Evolutionary conservation across 2,888 invertebrate genomes (phyloP).

Genomic region (Oconnorella tubifera): DNA sequence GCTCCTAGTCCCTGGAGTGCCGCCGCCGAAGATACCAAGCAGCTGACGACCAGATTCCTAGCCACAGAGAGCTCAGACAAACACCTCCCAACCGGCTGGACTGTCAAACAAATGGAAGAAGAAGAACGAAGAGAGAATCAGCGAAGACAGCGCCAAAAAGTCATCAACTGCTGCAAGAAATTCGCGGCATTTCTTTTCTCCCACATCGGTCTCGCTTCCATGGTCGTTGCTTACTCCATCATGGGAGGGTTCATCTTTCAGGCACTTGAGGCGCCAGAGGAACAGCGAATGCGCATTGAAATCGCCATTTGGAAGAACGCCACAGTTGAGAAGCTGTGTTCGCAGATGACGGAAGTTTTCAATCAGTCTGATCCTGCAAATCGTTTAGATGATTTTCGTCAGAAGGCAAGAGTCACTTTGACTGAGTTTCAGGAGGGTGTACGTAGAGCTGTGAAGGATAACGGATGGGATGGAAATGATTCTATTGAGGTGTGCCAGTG

Average conservation of each 20-base stretch:
- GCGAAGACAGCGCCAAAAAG: constrained; percentile 15
- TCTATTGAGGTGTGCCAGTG: constrained; percentile 65
- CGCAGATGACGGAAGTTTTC: background rate
- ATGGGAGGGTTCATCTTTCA: constrained; percentile 87
- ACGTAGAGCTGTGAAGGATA: constrained; percentile 60
- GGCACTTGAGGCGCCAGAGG: constrained; percentile 26
- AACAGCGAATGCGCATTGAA: background rate
- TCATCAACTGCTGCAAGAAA: constrained; percentile 57
- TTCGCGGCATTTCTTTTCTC: constrained; percentile 93
- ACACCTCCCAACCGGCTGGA: background rate
- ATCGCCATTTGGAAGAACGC: constrained; percentile 14
- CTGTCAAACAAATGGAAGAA: constrained; percentile 3
- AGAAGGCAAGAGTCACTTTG: constrained; percentile 51
- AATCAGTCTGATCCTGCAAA: background rate
- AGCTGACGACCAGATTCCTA: too few species aligned
- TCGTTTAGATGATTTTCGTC: background rate
- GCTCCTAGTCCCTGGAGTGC: background rate
- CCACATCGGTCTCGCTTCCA: constrained; percentile 73
- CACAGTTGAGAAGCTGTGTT: constrained; percentile 9
- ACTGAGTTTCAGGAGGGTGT: constrained; percentile 68
- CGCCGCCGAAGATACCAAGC: background rate
- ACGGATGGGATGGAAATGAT: constrained; percentile 66
- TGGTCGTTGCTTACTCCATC: constrained; percentile 86
- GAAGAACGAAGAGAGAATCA: constrained; percentile 2
- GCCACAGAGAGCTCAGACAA: background rate